Evolutionary conservation across 2,888 invertebrate genomes (phyloP).

Genomic region (Drosophila maculinotata): DNA sequence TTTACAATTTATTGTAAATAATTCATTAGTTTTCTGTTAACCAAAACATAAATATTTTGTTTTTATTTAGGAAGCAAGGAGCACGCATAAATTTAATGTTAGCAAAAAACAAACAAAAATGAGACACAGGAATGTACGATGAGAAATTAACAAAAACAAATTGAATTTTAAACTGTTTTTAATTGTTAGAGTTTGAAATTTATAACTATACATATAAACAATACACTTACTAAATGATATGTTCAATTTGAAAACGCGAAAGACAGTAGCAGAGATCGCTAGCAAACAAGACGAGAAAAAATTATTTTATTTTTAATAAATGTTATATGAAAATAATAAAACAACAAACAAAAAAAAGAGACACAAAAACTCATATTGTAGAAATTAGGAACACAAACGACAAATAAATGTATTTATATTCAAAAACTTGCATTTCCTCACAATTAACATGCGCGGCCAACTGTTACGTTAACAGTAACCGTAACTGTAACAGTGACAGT

Average conservation of each 20-base stretch:
- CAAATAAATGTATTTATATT: slow-evolving; percentile 83
- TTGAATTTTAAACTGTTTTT: slow-evolving; percentile 82
- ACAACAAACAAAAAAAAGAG: slow-evolving; percentile 52
- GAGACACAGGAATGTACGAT: too few species aligned
- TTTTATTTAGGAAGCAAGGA: slow-evolving; percentile 60
- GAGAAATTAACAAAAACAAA: too few species aligned
- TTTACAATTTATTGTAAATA: slow-evolving; percentile 80
- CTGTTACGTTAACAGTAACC: slow-evolving; percentile 28
- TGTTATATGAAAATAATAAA: slow-evolving; percentile 65
- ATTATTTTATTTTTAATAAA: slow-evolving; percentile 78
- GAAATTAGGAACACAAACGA: slow-evolving; percentile 72
- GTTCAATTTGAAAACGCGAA: slow-evolving; percentile 65
- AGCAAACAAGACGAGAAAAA: slow-evolving; percentile 51
- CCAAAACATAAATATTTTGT: slow-evolving; percentile 36
- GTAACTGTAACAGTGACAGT: slow-evolving; percentile 9
- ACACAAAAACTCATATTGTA: slow-evolving; percentile 71
- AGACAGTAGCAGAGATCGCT: slow-evolving; percentile 61
- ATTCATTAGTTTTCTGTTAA: slow-evolving; percentile 68
- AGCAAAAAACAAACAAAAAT: slow-evolving; percentile 31
- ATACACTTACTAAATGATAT: slow-evolving; percentile 72
- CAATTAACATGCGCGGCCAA: not conserved
- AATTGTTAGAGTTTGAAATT: slow-evolving; percentile 79
- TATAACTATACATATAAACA: slow-evolving; percentile 52
- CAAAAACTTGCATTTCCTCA: slow-evolving; percentile 46
- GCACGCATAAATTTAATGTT: slow-evolving; percentile 48